These are phyloP conservation scores for Nemotelus nigrinus DNA, from an alignment of 2,888 invertebrate species.

Conservation along the genomic window DNA sequence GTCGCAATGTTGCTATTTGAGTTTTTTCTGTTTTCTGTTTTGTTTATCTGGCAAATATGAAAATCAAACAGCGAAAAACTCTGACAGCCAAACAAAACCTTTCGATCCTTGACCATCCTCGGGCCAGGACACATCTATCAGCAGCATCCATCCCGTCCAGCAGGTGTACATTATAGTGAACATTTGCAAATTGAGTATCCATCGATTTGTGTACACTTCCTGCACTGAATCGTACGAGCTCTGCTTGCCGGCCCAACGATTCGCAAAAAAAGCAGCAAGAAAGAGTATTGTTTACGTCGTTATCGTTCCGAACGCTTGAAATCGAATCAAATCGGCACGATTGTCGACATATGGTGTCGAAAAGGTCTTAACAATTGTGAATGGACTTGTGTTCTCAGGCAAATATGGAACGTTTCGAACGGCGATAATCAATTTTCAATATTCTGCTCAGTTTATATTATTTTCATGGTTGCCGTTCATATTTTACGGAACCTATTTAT, in stretches of 20 bases:
- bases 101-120: slow-evolving; percentile 28
- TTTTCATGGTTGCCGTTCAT: too few relatives aligned
- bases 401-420: slow-evolving; percentile 21
- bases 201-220: slow-evolving; percentile 40
- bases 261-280: slow-evolving; percentile 4
- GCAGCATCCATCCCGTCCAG: neutral
- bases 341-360: slow-evolving; percentile 27
- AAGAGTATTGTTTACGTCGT: slow-evolving; percentile 36
- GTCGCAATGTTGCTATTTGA: too few relatives aligned
- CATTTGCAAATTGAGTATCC: slow-evolving; percentile 43
- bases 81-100: neutral
- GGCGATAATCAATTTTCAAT: neutral
- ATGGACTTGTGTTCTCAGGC: slow-evolving; percentile 15
- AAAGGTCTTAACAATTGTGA: neutral
- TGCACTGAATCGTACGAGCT: slow-evolving; percentile 19
- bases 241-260: neutral
- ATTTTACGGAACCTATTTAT: too few relatives aligned
- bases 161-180: slow-evolving; percentile 36
- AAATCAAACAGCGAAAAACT: slow-evolving; percentile 11
- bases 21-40: too few relatives aligned
- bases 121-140: neutral
- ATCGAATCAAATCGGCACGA: neutral
- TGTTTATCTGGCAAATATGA: neutral
- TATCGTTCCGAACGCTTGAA: neutral
- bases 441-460: neutral